Evolutionary conservation across 2,113 vertebrate species (phyloP), one percentile per base, ranked within the genome.

Genomic region (Limnothrissa miodon): DNA sequence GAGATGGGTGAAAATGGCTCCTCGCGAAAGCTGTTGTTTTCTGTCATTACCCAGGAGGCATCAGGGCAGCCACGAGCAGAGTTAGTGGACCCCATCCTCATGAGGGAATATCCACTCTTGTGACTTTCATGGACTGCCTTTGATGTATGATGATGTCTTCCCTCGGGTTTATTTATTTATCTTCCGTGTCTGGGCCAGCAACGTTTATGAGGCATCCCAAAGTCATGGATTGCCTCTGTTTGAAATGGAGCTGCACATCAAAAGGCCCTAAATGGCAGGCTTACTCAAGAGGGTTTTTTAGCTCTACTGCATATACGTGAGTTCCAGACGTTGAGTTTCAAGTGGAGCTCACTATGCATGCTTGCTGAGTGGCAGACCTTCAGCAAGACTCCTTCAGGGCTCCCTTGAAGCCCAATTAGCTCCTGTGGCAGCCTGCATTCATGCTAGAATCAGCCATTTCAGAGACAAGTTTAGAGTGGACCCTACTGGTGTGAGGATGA

Each of bases 211-310:
- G 25, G 66, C 33, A 33, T 36, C 29, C 33, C 33, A 1, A 74
- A 70, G 25, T 0, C 62, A 9, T 13, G 3, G 29, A 29, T 4
- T 33, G 23, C 56, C 21, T 51, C 48, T 59, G 62, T 33, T 33
- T 70, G 62, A 74, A 74, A 74, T 39, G 66, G 33, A 74, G 66
- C 36, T 74, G 66, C 66, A 74, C 66, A 36, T 74, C 66, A 74
- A 36, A 33, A 36, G 4, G 36, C 25, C 66, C 1, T 39, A 74
- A 74, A 74, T 11, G 10, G 29, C 29, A 15, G 1, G 33, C 33
- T 74, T 33, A 17, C 66, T 10, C 66, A 74, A 74, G 66, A 33
- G 25, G 59, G 13, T 25, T 66, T n/a, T 33, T 3, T 3, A 66
- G 59, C n/a, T 2, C 59, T 33, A n/a, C n/a, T n/a, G n/a, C n/a